Base-by-base conservation (phyloP, 2,113 vertebrate genomes). In the Epinephelus moara region DNA sequence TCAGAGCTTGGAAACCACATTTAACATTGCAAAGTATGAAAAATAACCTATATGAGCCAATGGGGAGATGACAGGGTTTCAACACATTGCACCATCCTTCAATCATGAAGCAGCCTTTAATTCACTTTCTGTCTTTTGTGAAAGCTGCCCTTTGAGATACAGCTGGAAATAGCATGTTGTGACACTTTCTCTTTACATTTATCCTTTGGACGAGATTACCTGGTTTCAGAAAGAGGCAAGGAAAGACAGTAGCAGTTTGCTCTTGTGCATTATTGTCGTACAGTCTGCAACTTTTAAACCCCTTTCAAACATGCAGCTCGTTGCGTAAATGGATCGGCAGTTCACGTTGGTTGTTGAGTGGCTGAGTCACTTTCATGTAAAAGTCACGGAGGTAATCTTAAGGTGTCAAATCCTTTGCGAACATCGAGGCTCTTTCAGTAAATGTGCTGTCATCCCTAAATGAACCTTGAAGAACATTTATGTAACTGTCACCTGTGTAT, bases 61-160 rank as follows among this genome's bases (percentile, higher is more conserved):
- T 14, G 12, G 11, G 18, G 21, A 68, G 14, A 56, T 70, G 49
- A 67, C 9, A 18, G 61, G 45, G 60, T 92, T 90, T 75, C 75
- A 70, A 25, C 6, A n/a, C 10, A 70, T 86, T 88, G 85, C 89
- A 84, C 68, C 89, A 88, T 78, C 59, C 60, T 53, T 66, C 67
- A 81, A 60, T 80, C 85, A 70, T 2, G 10, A 33, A 30, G 66
- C 70, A 23, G 67, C 70, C 66, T 84, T 75, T 73, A 71, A 81
- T 37, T 80, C 21, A 7, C 42, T 40, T 40, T 13, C 49, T 64
- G 49, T 55, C 55, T 80, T 62, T 23, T 88, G 25, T 61, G 42
- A 2, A 6, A 42, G 78, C 55, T 68, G 18, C 50, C 30, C 11
- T 78, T 23, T 72, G 70, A 85, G 73, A 37, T 33, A n/a, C 1